Conservation (phyloP, 2,113 vertebrate genomes). For the Oryzias javanicus region DNA sequence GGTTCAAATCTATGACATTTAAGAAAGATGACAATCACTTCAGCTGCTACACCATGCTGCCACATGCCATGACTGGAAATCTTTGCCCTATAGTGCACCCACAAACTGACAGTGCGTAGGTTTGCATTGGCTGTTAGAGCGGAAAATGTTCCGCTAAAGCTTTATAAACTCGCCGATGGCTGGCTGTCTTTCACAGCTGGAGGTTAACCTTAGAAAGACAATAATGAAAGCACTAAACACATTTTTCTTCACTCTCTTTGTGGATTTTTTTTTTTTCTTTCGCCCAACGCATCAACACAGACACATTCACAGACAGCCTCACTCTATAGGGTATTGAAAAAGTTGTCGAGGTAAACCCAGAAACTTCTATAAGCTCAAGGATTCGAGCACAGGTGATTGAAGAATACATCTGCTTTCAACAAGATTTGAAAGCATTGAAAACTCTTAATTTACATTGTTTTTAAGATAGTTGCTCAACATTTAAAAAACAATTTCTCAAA, state of each 20-base stretch:
- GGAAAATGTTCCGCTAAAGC: conserved; percentile 8
- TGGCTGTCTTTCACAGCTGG: conserved; percentile 25
- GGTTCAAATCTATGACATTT: conserved; percentile 36
- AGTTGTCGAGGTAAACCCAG: background rate
- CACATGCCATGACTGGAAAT: conserved; percentile 32
- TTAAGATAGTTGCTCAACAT: conserved; percentile 30
- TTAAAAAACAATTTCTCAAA: conserved; percentile 2
- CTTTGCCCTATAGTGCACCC: conserved; percentile 10
- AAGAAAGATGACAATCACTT: conserved; percentile 17
- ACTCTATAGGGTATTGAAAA: background rate
- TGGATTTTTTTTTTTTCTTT: conserved; percentile 17
- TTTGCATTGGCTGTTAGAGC: conserved; percentile 31
- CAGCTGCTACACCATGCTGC: conserved; percentile 7
- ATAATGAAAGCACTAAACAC: conserved; percentile 20
- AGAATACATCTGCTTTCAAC: background rate
- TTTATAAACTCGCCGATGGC: conserved; percentile 33
- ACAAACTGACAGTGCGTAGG: conserved; percentile 11
- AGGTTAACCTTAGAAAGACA: conserved; percentile 49
- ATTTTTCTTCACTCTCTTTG: background rate
- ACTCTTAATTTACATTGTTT: conserved; percentile 43
- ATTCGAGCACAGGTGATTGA: conserved; percentile 6
- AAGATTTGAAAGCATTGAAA: conserved; percentile 10
- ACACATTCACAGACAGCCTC: background rate
- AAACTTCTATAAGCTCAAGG: background rate
- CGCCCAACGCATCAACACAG: background rate